Percentiles rank a stretch among this genome's conserved stretches.
These are phyloP conservation scores for Muscina levida DNA, from an alignment of 2,888 invertebrate genomes.

Conservation along the genomic window DNA sequence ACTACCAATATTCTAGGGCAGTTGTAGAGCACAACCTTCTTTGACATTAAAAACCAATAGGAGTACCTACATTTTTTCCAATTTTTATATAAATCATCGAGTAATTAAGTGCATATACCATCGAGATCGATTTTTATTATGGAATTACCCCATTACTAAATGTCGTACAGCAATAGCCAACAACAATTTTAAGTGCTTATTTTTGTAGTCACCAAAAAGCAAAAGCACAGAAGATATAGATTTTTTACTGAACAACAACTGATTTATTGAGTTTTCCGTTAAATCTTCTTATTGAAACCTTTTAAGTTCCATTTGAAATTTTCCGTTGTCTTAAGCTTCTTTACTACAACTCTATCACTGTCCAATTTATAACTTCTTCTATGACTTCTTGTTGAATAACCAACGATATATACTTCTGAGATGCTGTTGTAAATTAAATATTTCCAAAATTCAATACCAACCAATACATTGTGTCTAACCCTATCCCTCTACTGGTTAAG, in stretches of 20 bases:
- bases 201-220: conserved; percentile 22
- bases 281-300: conserved; percentile 6
- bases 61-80: too few species aligned
- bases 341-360: conserved; percentile 37
- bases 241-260: conserved; percentile 64
- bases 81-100: too few species aligned
- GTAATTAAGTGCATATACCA: too few species aligned
- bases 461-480: neutral
- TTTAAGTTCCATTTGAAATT: conserved; percentile 52
- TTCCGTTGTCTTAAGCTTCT: neutral
- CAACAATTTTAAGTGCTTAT: neutral
- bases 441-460: neutral
- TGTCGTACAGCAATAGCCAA: conserved; percentile 44
- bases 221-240: conserved; percentile 21
- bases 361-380: conserved; percentile 4
- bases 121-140: too few species aligned
- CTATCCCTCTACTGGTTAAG: neutral
- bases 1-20: too few species aligned
- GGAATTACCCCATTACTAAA: conserved; percentile 18
- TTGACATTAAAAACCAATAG: too few species aligned
- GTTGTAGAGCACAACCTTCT: too few species aligned
- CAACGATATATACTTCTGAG: conserved; percentile 10
- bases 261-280: conserved; percentile 55
- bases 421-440: conserved; percentile 56
- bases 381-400: conserved; percentile 1